A percentile compares a stretch with the other conserved stretches of the same genome.
Conservation (phyloP, 2,888 invertebrate species). For the Nycteola revayana region DNA sequence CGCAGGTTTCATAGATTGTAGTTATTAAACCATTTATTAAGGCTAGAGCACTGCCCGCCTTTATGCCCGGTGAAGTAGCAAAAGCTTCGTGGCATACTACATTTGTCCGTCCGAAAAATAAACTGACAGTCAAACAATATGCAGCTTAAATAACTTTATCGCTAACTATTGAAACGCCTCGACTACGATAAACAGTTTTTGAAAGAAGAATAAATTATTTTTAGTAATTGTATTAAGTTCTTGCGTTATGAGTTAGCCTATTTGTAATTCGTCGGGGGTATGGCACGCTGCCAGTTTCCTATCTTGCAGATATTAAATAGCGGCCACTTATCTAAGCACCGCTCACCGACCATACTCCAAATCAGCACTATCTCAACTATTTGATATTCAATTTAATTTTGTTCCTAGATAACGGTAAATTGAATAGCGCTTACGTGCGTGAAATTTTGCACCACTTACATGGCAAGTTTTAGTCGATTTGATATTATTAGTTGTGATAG, state of each 20-base stretch:
- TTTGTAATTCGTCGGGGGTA: slow-evolving; percentile 36
- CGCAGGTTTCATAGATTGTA: no score
- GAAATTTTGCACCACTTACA: slow-evolving; percentile 13
- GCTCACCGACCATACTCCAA: slow-evolving; percentile 47
- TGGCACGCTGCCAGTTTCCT: slow-evolving; percentile 53
- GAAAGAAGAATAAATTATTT: slow-evolving; percentile 14
- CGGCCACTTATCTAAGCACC: slow-evolving; percentile 62
- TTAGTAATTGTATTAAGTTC: slow-evolving; percentile 18
- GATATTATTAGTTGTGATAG: no score
- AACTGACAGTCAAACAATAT: no score
- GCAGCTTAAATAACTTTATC: slow-evolving; percentile 6
- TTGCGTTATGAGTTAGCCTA: slow-evolving; percentile 27
- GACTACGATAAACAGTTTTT: slow-evolving; percentile 16
- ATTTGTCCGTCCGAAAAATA: no score
- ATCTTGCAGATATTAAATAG: slow-evolving; percentile 62
- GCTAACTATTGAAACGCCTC: slow-evolving; percentile 11
- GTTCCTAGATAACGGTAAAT: slow-evolving; percentile 39
- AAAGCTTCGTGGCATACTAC: no score
- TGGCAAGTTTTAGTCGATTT: no score
- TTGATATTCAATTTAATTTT: slow-evolving; percentile 60
- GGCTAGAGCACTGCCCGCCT: no score
- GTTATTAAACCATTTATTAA: no score
- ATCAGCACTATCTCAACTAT: slow-evolving; percentile 57
- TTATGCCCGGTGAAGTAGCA: no score
- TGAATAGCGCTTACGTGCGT: slow-evolving; percentile 27